Base-by-base conservation (phyloP, 1,140 invertebrate species). In the Zaprionus inermis region DNA sequence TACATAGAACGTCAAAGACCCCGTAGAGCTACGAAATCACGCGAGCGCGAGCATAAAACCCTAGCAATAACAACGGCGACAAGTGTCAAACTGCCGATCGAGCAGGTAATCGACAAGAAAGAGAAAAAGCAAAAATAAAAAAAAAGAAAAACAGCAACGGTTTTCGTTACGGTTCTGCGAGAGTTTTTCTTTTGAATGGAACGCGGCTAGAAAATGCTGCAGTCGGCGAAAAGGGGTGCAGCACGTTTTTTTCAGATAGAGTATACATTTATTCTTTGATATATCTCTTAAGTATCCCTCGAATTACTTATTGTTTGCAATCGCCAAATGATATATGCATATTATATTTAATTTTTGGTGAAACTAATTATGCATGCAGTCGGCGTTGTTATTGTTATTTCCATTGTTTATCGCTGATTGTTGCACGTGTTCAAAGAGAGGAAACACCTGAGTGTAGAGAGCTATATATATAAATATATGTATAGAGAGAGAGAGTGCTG, bases 41-140 rank as follows among this genome's bases (percentile, higher is more conserved):
- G 84, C 83, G 83, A 86, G 83, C 79, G 79, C 59, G 66, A 82
- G 82, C 83, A 86, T 79, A 82, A 75, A 75, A 75, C 74, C 60
- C 51, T 20, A 76, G 72, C 22, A 66, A 38, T 32, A 66, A 66
- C 18, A 60, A 72, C 67, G 73, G 74, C 79, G 73, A 72, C 68
- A 71, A 84, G 77, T 83, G 81, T 81, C 81, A 84, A 84, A 86
- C 55, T 88, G 83, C 73, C 83, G 83, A 86, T 88, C 83, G 73
- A 72, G 65, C 69, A 79, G 68, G 58, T 85, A 78, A 55, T 44
- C 38, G 38, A 16, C 9, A 7, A 44, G 38, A 28, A 28, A 28
- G 24, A 28, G 38, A n/a, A 44, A 44, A 9, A 44, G 30, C 1
- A 4, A 28, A 28, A 28, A 28, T 2, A 14, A 14, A 41, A 41